Base-by-base conservation (phyloP, 2,888 invertebrate genomes). In the Sipha maydis region DNA sequence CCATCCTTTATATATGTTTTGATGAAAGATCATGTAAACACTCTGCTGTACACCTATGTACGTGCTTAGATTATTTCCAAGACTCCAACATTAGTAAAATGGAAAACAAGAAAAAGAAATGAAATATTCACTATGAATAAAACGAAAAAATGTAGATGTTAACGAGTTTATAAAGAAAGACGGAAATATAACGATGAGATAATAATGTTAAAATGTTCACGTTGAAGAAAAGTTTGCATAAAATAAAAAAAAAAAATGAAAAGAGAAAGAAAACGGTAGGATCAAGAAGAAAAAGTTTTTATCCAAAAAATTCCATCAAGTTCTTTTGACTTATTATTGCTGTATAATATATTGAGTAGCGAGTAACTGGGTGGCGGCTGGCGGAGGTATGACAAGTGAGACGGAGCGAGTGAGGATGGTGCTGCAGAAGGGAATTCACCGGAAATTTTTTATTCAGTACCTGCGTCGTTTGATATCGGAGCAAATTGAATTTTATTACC, bases 261-360 rank as follows among this genome's bases (percentile, higher is more conserved):
- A 78, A 85, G 31, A 73, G 61, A 88, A 80, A 75, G 75, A 88
- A 88, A 88, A 88, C 80, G 75, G 69, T 56, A 80, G 80, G 86
- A 80, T 73, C 80, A 86, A 86, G 79, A 80, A 88, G 80, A 88
- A 88, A 88, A 88, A 34, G 73, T 82, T 88, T 83, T 88, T 88
- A 88, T 88, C 80, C 88, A 80, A 88, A 88, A 88, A 88, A 88
- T 88, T 88, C 88, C 88, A 88, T 88, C 88, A 88, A 88, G 80
- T 88, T 88, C 88, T 88, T 88, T 88, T 88, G 88, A 88, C 88
- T 88, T 88, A 88, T 88, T 88, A 88, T 88, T 88, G 80, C 88
- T 56, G 88, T 82, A 88, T 88, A 88, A 88, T 82, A 80, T 88
- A 88, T 82, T 67, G 80, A 75, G 56, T 80, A 56, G 28, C 19